Conservation (phyloP, 2,797 vertebrate genomes). For the Anguilla obscura region DNA sequence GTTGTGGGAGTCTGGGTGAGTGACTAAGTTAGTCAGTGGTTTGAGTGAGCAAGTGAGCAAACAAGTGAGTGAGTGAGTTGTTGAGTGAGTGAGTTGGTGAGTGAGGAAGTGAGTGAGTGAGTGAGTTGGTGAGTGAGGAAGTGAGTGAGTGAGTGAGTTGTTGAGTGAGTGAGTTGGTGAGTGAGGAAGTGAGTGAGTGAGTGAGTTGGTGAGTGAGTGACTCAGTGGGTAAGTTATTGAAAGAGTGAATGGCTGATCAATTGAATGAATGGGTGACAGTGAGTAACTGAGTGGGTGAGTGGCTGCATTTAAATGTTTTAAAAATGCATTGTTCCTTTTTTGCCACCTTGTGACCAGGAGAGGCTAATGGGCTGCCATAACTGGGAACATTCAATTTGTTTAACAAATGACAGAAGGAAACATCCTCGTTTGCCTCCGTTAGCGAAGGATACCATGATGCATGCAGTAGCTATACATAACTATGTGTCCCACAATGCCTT, state of each 20-base stretch:
- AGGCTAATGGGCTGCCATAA: background rate
- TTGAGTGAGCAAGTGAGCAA: background rate
- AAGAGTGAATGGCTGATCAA: too few relatives aligned
- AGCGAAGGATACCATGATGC: background rate
- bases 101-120: background rate
- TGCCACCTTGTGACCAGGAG: background rate
- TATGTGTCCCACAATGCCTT: background rate
- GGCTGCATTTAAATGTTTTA: background rate
- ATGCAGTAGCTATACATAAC: background rate
- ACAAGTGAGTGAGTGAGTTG: too few relatives aligned
- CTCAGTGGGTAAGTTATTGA: too few relatives aligned
- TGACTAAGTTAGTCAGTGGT: background rate
- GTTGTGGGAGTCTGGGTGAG: background rate
- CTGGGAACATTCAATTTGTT: too few relatives aligned
- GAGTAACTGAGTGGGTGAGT: background rate
- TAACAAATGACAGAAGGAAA: too few relatives aligned
- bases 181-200: background rate
- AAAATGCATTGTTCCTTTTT: background rate
- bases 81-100: background rate
- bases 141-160: background rate
- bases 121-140: background rate
- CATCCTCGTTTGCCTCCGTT: too few relatives aligned
- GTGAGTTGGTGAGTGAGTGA: background rate
- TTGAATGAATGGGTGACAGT: too few relatives aligned
- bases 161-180: background rate